These are phyloP conservation scores for Cryptus viduatorius DNA, from an alignment of 2,888 invertebrate species.

Conservation along the genomic window DNA sequence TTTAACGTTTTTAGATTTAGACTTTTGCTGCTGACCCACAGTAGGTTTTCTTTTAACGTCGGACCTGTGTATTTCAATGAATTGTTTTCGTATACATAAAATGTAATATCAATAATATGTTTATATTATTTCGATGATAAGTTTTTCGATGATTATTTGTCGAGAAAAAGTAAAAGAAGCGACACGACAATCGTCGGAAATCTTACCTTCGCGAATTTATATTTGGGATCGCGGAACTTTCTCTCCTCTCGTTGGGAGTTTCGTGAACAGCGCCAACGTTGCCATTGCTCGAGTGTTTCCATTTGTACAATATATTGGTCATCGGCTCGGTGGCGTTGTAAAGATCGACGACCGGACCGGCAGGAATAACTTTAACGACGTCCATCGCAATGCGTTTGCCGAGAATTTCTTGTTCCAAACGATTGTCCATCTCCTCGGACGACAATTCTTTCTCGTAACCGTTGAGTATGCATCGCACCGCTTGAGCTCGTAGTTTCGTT, in stretches of 20 bases:
- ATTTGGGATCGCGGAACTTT: slow-evolving; percentile 42
- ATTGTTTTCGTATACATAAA: slow-evolving; percentile 28
- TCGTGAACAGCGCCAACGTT: slow-evolving; percentile 42
- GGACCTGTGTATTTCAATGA: slow-evolving; percentile 72
- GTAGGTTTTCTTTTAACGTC: slow-evolving; percentile 72
- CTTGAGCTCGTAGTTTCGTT: slow-evolving; percentile 89
- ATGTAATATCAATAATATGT: background rate
- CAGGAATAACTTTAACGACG: slow-evolving; percentile 86
- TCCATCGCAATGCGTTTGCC: slow-evolving; percentile 88
- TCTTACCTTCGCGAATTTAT: slow-evolving; percentile 60
- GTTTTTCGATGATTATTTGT: background rate
- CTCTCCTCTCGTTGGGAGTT: slow-evolving; percentile 36
- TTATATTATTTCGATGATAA: background rate
- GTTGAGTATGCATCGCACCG: slow-evolving; percentile 91
- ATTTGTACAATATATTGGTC: slow-evolving; percentile 55
- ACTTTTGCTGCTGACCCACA: slow-evolving; percentile 73
- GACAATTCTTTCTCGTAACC: slow-evolving; percentile 87
- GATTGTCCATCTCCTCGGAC: slow-evolving; percentile 87
- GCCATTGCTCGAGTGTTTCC: slow-evolving; percentile 55
- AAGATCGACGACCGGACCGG: slow-evolving; percentile 88
- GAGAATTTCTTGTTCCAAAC: slow-evolving; percentile 90
- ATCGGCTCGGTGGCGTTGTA: slow-evolving; percentile 84
- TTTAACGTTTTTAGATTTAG: slow-evolving; percentile 75
- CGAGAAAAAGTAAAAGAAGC: background rate
- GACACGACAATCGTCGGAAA: background rate